Base-by-base conservation (phyloP, 2,797 vertebrate genomes). In the Pantherophis vulpinus region DNA sequence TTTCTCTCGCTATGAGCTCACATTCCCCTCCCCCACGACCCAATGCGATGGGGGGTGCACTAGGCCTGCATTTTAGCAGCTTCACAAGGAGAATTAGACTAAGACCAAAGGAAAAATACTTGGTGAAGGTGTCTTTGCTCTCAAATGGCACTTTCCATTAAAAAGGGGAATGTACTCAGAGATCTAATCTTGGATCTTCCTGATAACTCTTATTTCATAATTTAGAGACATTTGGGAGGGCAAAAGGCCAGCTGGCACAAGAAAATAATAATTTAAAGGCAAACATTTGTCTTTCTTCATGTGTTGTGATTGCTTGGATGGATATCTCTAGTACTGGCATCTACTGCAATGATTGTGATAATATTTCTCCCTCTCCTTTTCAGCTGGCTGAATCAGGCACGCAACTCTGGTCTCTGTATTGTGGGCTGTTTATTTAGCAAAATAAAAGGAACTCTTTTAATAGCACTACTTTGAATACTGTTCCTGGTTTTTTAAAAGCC, bases 401-500 rank as follows among this genome's bases (percentile, higher is more conserved):
- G 92, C 18, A 37, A 93, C 91, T 86, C 94, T 61, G 92, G 90
- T 27, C 88, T 92, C 91, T 94, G 93, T 92, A 91, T 90, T 90
- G 74, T 1, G 2, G 27, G 86, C 94, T 93, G 91, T 92, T 96
- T 93, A 92, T 91, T 1, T 0, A 0, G 0, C 88, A 91, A 11
- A 89, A 88, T 61, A 63, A 86, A 91, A 27, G 0, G 0, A 42
- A 23, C 93, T 89, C 89, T 56, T 93, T 89, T 66, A 93, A 91
- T 27, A 92, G 88, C 92, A 92, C 60, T 70, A 0, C 79, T 96
- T 95, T 0, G 12, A 94, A 96, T 95, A 94, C 94, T 94, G 88
- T 8, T 51, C 94, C 93, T 95, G 91, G n/a, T 92, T 91, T 95
- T 95, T 93, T 58, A 93, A 55, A 83, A 94, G 93, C 93, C 66